phyloP scores from a whole-genome alignment of 2,888 invertebrate species.

The Archips crataeganus region DNA sequence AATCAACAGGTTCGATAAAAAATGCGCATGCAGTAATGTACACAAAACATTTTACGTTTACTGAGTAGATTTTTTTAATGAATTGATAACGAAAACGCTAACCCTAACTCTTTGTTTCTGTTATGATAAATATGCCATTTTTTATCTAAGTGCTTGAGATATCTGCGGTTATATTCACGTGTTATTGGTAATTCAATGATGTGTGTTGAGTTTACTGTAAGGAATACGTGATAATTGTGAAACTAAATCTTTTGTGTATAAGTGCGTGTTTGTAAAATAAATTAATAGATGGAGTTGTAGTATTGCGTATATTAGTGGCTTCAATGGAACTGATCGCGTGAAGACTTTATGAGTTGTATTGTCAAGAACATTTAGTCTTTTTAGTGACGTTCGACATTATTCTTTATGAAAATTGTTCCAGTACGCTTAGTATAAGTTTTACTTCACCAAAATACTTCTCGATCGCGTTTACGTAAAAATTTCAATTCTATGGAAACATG shows the following conservation, averaged over 20 bases:
- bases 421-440: too few relatives aligned
- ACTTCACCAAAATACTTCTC: too few relatives aligned
- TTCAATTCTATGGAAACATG: too few relatives aligned
- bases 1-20: not conserved
- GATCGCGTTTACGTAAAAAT: too few relatives aligned
- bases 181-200: conserved; percentile 18
- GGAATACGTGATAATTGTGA: conserved; percentile 41
- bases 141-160: conserved; percentile 1
- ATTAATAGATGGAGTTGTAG: not conserved
- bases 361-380: not conserved
- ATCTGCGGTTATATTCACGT: conserved; percentile 8
- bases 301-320: not conserved
- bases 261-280: conserved; percentile 4
- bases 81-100: not conserved
- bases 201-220: conserved; percentile 29
- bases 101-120: not conserved
- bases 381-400: not conserved
- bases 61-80: not conserved
- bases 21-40: not conserved
- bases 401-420: not conserved
- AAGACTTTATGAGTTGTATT: not conserved
- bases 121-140: not conserved
- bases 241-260: not conserved
- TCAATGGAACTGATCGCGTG: not conserved
- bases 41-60: not conserved